Percentiles rank a stretch among this genome's conserved stretches.
These are phyloP conservation scores for Anguilla marmorata DNA, from an alignment of 2,797 vertebrate species.

Conservation along the genomic window DNA sequence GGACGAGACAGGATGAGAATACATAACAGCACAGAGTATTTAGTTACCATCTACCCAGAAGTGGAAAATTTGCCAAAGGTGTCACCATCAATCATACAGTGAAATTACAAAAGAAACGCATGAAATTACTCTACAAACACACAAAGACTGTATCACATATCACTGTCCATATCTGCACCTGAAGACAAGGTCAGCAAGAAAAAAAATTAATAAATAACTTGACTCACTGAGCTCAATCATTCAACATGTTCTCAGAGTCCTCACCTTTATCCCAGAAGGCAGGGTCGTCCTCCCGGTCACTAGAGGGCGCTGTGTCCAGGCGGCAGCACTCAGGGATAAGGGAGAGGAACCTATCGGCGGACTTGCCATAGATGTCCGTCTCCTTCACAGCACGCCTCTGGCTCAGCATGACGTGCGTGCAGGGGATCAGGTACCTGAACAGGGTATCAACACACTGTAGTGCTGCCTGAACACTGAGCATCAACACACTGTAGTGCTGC, in stretches of 20 bases:
- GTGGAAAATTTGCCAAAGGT: background rate
- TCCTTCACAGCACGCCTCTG: slow-evolving; percentile 91
- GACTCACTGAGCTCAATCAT: background rate
- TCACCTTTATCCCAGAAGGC: slow-evolving; percentile 85
- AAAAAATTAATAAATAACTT: background rate
- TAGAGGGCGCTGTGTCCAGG: slow-evolving; percentile 57
- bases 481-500: too few species aligned
- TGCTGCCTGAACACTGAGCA: too few species aligned
- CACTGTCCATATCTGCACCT: too few species aligned
- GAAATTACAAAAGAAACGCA: too few species aligned
- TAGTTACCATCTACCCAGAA: background rate
- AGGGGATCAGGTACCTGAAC: slow-evolving; percentile 92
- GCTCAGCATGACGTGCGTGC: slow-evolving; percentile 96
- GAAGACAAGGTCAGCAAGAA: background rate
- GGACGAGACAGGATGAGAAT: background rate
- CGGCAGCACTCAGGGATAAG: slow-evolving; percentile 91
- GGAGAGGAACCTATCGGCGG: slow-evolving; percentile 91
- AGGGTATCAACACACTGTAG: background rate
- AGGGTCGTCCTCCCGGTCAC: slow-evolving; percentile 77
- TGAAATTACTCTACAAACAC: background rate
- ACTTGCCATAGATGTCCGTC: slow-evolving; percentile 88
- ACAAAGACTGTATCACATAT: background rate
- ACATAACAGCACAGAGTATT: too few species aligned
- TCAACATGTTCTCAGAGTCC: background rate
- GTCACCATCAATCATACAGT: background rate